Conservation (phyloP, 2,113 vertebrate species). For the Ctenodactylus gundi region DNA sequence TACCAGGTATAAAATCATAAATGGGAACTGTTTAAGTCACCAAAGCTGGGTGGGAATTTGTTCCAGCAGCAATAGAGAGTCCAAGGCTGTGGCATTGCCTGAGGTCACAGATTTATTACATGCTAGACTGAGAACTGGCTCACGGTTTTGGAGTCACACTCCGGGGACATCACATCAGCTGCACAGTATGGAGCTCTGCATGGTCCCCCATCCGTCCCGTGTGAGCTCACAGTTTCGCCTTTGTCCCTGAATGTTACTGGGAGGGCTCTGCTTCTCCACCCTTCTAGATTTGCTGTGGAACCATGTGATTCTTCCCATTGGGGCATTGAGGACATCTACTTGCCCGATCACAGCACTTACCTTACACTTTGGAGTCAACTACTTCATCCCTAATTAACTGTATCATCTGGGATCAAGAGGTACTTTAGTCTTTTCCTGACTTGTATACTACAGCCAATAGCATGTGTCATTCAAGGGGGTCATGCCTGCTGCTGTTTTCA, state of each 20-base stretch:
- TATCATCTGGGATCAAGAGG: not conserved
- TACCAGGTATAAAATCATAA: too few species aligned
- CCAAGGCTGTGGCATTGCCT: not conserved
- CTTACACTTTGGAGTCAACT: fast-evolving
- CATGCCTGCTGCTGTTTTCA: not conserved
- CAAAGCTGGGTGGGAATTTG: too few species aligned
- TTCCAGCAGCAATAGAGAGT: not conserved
- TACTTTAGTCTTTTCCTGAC: not conserved
- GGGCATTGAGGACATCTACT: not conserved
- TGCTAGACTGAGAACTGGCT: too few species aligned
- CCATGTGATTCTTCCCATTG: not conserved
- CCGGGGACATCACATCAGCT: fast-evolving
- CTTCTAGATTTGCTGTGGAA: not conserved
- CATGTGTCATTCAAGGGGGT: not conserved
- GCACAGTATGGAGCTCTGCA: fast-evolving
- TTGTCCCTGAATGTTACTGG: not conserved
- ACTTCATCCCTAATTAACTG: not conserved
- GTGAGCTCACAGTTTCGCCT: fast-evolving
- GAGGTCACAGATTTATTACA: not conserved
- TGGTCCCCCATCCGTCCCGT: too few species aligned
- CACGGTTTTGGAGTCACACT: not conserved
- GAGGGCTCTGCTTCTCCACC: not conserved
- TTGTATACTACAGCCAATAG: not conserved
- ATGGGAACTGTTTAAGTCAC: not conserved
- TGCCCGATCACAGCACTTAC: not conserved